A percentile compares a stretch with the other conserved stretches of the same genome.
phyloP scores from a whole-genome alignment of 2,797 vertebrate genomes.

The Enteromius anoplus region DNA sequence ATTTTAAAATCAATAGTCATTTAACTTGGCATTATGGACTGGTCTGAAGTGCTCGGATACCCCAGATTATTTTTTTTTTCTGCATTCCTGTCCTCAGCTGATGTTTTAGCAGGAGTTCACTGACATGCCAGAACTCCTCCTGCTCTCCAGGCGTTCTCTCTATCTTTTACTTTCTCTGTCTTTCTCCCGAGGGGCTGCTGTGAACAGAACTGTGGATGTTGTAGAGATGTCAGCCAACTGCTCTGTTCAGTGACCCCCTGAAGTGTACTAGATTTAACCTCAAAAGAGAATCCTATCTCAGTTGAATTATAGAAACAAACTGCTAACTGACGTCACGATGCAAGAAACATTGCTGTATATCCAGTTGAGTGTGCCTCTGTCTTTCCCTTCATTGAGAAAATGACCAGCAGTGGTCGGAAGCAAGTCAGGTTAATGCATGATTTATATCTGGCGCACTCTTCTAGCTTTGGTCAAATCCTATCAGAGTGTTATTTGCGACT shows the following conservation, averaged over 20 bases:
- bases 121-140: conserved; percentile 51
- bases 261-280: not conserved
- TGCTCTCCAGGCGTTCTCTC: conserved; percentile 34
- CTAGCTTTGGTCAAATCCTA: conserved; percentile 10
- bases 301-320: conserved; percentile 24
- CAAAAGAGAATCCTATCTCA: not conserved
- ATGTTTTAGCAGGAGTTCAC: not conserved
- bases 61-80: conserved; percentile 8
- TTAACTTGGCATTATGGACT: not conserved
- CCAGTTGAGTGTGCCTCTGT: not conserved
- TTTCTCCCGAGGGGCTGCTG: conserved; percentile 14
- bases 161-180: conserved; percentile 10
- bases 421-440: conserved; percentile 4
- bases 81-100: conserved; percentile 43
- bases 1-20: conserved; percentile 2
- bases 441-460: not conserved
- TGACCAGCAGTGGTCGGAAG: conserved; percentile 12
- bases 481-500: conserved; percentile 15
- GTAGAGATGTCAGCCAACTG: not conserved
- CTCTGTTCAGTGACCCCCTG: not conserved
- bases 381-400: conserved; percentile 11
- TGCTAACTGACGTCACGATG: conserved; percentile 21
- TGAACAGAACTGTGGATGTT: conserved; percentile 18
- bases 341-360: conserved; percentile 5
- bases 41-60: conserved; percentile 18